Conservation (phyloP, 2,888 invertebrate species). For the Oligia latruncula region DNA sequence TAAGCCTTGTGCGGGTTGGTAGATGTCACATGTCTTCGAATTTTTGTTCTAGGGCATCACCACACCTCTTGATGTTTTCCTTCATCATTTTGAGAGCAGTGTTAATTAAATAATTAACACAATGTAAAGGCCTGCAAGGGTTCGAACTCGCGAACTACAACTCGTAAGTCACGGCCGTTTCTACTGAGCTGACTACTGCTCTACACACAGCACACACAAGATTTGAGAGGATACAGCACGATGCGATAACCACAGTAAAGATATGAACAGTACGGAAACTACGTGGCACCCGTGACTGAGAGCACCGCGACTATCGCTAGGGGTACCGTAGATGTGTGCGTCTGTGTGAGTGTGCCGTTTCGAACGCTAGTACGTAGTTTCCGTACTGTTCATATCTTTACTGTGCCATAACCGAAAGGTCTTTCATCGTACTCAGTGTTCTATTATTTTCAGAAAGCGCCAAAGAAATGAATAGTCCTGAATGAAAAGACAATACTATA, state of each 20-base stretch:
- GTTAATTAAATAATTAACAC: background rate
- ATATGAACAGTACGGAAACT: too few species aligned
- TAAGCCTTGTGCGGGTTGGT: too few species aligned
- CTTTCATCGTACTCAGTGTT: background rate
- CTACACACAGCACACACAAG: background rate
- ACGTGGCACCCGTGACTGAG: too few species aligned
- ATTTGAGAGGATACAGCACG: background rate
- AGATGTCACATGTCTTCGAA: background rate
- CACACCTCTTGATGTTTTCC: too few species aligned
- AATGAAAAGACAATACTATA: background rate
- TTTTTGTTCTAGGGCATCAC: background rate
- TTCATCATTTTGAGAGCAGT: background rate
- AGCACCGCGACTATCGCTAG: too few species aligned
- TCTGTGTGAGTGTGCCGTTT: too few species aligned
- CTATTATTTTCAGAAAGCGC: background rate
- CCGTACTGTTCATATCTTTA: too few species aligned
- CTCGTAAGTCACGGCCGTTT: background rate
- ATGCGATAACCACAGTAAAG: background rate
- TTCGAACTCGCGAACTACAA: background rate
- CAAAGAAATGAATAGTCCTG: background rate
- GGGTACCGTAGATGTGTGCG: too few species aligned
- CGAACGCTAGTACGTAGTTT: too few species aligned
- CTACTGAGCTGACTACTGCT: background rate
- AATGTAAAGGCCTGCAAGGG: too few species aligned
- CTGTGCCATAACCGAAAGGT: background rate